These are phyloP conservation scores for Neoniphon sammara DNA, from an alignment of 2,797 vertebrate genomes.

Conservation along the genomic window DNA sequence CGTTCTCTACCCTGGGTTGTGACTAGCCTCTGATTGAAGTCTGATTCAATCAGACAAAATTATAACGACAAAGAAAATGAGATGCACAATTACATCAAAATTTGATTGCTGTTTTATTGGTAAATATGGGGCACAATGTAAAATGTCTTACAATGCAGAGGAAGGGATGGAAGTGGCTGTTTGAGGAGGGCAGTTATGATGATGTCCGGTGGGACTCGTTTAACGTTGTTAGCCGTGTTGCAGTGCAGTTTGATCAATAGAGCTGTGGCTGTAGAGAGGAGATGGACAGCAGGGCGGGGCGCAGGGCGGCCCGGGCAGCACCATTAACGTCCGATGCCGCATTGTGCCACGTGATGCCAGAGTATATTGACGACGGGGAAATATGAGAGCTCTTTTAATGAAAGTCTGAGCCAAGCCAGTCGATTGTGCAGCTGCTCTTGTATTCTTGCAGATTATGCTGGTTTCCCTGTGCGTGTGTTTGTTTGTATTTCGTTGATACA, in stretches of 20 bases:
- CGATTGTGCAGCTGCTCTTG: slow-evolving; percentile 36
- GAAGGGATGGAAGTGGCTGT: slow-evolving; percentile 19
- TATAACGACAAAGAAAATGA: neutral
- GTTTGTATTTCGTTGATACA: slow-evolving; percentile 19
- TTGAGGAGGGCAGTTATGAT: slow-evolving; percentile 37
- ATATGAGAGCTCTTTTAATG: slow-evolving; percentile 64
- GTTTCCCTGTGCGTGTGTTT: neutral
- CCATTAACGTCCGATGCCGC: slow-evolving; percentile 52
- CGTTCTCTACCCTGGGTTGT: no score
- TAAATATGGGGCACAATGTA: slow-evolving; percentile 12
- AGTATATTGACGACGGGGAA: slow-evolving; percentile 61
- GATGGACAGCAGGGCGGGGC: slow-evolving; percentile 49
- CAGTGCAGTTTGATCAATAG: slow-evolving; percentile 73
- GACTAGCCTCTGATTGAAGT: no score
- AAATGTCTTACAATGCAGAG: neutral
- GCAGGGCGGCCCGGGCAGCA: slow-evolving; percentile 28
- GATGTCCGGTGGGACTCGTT: slow-evolving; percentile 51
- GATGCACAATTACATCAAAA: slow-evolving; percentile 11
- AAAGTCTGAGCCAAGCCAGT: slow-evolving; percentile 46
- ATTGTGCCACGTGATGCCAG: slow-evolving; percentile 51
- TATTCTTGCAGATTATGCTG: slow-evolving; percentile 3
- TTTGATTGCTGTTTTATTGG: slow-evolving; percentile 30
- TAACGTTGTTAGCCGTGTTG: slow-evolving; percentile 69
- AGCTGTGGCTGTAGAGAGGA: slow-evolving; percentile 9
- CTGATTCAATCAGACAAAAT: neutral